phyloP scores from a whole-genome alignment of 2,113 vertebrate species.

The Cromileptes altivelis region DNA sequence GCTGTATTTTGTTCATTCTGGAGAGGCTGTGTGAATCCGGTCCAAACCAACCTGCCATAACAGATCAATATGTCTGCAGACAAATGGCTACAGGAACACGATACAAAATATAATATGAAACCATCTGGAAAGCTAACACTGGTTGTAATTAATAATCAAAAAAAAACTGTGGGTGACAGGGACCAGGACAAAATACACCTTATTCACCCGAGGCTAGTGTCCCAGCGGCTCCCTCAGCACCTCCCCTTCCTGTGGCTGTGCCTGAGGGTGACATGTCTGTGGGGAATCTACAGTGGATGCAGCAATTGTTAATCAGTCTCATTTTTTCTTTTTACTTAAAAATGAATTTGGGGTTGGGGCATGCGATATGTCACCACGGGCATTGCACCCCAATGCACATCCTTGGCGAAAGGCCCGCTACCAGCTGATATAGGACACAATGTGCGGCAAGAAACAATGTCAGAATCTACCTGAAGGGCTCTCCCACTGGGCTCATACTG shows the following conservation, averaged over 20 bases:
- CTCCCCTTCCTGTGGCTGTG: no score
- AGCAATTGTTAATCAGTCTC: background rate
- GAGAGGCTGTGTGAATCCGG: background rate
- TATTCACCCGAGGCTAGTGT: no score
- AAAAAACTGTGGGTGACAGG: background rate
- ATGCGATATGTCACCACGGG: background rate
- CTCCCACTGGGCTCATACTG: slow-evolving; percentile 91
- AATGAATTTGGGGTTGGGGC: background rate
- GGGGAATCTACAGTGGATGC: no score
- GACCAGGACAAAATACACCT: background rate
- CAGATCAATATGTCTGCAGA: slow-evolving; percentile 1
- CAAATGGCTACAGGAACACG: slow-evolving; percentile 1
- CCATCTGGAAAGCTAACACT: background rate
- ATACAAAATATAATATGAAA: background rate
- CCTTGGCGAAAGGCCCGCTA: background rate
- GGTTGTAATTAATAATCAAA: background rate
- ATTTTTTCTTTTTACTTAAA: background rate
- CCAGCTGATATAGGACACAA: slow-evolving; percentile 1
- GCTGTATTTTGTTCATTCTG: background rate
- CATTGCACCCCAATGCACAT: background rate
- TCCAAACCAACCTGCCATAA: background rate
- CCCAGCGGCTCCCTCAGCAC: no score
- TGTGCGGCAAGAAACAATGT: background rate
- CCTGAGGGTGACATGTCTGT: no score
- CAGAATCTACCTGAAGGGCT: slow-evolving; percentile 87